Percentiles rank a stretch among this genome's conserved stretches.
phyloP scores from a whole-genome alignment of 2,888 invertebrate species.

The Drosophila emarginata region DNA sequence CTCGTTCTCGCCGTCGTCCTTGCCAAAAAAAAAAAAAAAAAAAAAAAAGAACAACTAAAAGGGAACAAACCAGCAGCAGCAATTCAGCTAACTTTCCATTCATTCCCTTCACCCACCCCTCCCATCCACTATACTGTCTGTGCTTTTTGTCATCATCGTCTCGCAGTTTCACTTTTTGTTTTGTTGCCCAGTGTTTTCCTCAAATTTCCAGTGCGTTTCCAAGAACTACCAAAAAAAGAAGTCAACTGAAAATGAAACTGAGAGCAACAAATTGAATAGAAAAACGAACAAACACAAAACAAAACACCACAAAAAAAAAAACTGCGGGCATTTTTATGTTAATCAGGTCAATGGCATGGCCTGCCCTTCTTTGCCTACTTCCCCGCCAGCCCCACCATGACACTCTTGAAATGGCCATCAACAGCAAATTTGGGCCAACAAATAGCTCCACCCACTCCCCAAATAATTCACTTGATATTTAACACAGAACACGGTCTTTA shows the following conservation, averaged over 20 bases:
- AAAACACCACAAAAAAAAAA: slow-evolving; percentile 41
- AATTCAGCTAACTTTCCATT: slow-evolving; percentile 35
- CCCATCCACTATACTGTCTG: slow-evolving; percentile 25
- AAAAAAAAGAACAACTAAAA: slow-evolving; percentile 1
- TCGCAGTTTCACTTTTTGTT: slow-evolving; percentile 74
- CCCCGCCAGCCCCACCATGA: slow-evolving; percentile 1
- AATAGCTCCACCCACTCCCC: slow-evolving; percentile 11
- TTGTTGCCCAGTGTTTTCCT: slow-evolving; percentile 50
- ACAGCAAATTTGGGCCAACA: slow-evolving; percentile 33
- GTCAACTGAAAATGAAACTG: slow-evolving; percentile 39
- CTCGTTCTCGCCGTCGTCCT: slow-evolving; percentile 48
- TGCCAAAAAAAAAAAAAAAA: slow-evolving; percentile 55
- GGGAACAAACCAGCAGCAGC: slow-evolving; percentile 3
- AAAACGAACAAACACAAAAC: slow-evolving; percentile 9
- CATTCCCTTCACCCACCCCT: neutral
- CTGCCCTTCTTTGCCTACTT: slow-evolving; percentile 2
- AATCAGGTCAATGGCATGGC: slow-evolving; percentile 79
- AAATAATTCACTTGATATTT: neutral
- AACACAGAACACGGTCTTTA: slow-evolving; percentile 13
- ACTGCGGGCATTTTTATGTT: slow-evolving; percentile 77
- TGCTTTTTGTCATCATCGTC: slow-evolving; percentile 60
- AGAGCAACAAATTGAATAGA: slow-evolving; percentile 39
- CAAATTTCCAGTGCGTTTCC: slow-evolving; percentile 65
- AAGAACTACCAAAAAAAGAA: slow-evolving; percentile 23
- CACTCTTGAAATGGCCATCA: slow-evolving; percentile 5